Evolutionary conservation across 1,140 invertebrate species (phyloP), one percentile per base, ranked within the genome.

Genomic region (Battus philenor): DNA sequence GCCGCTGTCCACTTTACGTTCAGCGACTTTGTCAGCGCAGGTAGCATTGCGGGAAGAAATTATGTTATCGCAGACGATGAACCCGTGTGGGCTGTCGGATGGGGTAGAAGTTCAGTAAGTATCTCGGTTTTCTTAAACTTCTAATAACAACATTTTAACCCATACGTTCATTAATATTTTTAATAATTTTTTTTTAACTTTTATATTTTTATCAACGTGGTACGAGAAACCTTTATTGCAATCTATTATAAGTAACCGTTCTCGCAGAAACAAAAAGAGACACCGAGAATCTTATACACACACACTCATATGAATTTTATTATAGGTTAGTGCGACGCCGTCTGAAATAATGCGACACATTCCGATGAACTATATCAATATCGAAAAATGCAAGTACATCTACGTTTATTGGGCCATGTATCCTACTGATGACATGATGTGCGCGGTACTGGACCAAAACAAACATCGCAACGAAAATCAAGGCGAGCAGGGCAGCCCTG

Each of bases 401-500:
- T 75, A 80, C 41, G 34, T 26, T 3, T 31, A 17, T 0, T 4
- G 62, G 4, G 44, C 50, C 0, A 31, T 13, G 4, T 13, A 24
- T 2, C 43, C 78, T 3, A 74, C 72, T 0, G 59, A 56, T 6
- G 72, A 74, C 39, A 78, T 76, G 74, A 12, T 80, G 36, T 78
- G 74, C 43, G 50, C 76, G 5, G 74, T 68, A 1, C 67, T 58
- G 59, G 20, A 68, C 9, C 59, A 70, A 24, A 57, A 64, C 0
- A 70, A 67, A 11, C 66, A 70, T 11, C 66, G 70, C 0, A 70
- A 61, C 26, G 67, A 75, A 30, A 75, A 72, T 44, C 47, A 51
- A 31, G 89, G 89, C 16, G 91, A 92, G 58, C 88, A 86, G 1
- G 91, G 91, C 1, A 90, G 90, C 4, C 90, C 91, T 1, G 54